These are phyloP conservation scores for Oryzaephilus surinamensis DNA, from an alignment of 1,140 invertebrate species.

Conservation along the genomic window DNA sequence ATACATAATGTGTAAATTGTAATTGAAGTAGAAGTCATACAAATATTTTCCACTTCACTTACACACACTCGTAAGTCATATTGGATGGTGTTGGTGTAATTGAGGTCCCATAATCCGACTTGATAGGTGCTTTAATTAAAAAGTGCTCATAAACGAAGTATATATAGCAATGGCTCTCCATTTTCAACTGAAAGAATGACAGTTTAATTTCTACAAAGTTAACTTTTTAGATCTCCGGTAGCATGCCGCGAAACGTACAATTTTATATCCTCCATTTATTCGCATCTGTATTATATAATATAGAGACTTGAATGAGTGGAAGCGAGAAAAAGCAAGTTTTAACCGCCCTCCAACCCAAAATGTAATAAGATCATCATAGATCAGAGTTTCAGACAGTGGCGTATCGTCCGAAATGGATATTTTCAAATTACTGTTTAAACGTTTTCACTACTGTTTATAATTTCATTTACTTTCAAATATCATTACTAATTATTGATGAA, in stretches of 20 bases:
- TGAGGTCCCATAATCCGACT: slow-evolving; percentile 13
- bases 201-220: slow-evolving; percentile 28
- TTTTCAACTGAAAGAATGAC: slow-evolving; percentile 26
- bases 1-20: too few relatives aligned
- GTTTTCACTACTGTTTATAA: too few relatives aligned
- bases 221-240: slow-evolving; percentile 26
- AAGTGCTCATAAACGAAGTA: slow-evolving; percentile 15
- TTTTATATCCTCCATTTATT: slow-evolving; percentile 28
- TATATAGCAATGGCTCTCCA: neutral
- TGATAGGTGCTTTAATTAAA: slow-evolving; percentile 22
- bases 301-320: neutral
- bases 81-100: too few relatives aligned
- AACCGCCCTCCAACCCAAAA: slow-evolving; percentile 9
- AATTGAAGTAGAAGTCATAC: too few relatives aligned
- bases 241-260: slow-evolving; percentile 14
- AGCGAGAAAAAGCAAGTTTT: too few relatives aligned
- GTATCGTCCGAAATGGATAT: too few relatives aligned
- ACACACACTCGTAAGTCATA: neutral
- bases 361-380: slow-evolving; percentile 34
- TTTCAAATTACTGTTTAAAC: too few relatives aligned
- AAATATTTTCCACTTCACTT: neutral
- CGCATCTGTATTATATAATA: too few relatives aligned
- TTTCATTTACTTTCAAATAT: too few relatives aligned
- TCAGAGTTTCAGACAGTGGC: slow-evolving; percentile 23
- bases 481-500: too few relatives aligned